Base-by-base conservation (phyloP, 1,140 invertebrate genomes). In the Drosophila ficusphila region DNA sequence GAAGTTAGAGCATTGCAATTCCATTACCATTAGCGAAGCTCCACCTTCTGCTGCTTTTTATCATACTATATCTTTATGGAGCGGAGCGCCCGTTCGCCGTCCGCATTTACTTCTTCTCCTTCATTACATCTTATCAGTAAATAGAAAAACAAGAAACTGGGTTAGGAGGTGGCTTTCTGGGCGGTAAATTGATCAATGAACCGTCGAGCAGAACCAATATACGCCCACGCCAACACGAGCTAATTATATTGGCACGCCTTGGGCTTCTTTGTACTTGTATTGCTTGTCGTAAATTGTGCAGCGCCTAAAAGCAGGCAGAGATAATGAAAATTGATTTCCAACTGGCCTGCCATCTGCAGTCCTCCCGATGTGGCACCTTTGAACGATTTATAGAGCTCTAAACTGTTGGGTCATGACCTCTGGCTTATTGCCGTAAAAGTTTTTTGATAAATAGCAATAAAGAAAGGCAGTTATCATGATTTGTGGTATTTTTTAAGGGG, bases 161-260 rank as follows among this genome's bases (percentile, higher is more conserved):
- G 76, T 41, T 79, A 68, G 58, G 4, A 41, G 58, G 33, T 21
- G 49, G 48, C 3, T 16, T 11, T 34, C 12, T 7, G n/a, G 14
- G 44, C 44, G 39, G 52, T 62, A 65, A 75, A 83, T 85, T 85
- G 79, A 83, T 82, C 79, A 82, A 70, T 70, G 79, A 70, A 79
- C 54, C 46, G 25, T 21, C 21, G 18, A 36, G 18, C 41, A 44
- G 41, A 46, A 46, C 42, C 60, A 41, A 67, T 65, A 52, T n/a
- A 44, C 67, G 18, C 36, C 38, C 65, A 47, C 44, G 41, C 51
- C 16, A 54, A 58, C 34, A 42, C 36, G 58, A 69, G 76, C 82
- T 85, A 85, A 85, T 86, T 88, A 85, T 85, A 85, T 52, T 47
- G 79, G 70, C 79, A 83, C 58, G 79, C 70, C 79, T 75, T 70